Evolutionary conservation across 2,797 vertebrate species (phyloP).

Genomic region (Sylvilagus floridanus): DNA sequence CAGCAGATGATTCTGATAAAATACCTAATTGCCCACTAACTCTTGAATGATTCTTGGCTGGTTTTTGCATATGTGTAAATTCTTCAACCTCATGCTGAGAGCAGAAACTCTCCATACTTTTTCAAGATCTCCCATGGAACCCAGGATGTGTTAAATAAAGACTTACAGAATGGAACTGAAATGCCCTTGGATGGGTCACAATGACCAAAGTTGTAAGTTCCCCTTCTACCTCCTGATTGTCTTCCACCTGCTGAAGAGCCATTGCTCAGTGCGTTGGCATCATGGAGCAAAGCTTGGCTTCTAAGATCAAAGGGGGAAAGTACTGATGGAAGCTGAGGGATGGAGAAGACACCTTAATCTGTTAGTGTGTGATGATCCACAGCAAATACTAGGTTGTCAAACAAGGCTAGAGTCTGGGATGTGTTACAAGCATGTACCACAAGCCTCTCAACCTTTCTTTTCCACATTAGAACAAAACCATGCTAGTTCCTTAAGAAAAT

Average conservation of each 20-base stretch:
- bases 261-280: not conserved
- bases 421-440: not conserved
- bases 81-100: not conserved
- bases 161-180: not conserved
- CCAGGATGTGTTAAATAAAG: not conserved
- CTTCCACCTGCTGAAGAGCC: not conserved
- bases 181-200: not conserved
- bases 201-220: not conserved
- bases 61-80: not conserved
- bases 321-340: not conserved
- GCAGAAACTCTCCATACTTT: not conserved
- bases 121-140: not conserved
- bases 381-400: not conserved
- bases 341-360: not conserved
- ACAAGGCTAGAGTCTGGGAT: not conserved
- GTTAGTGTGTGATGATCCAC: not conserved
- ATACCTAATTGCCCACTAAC: not conserved
- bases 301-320: not conserved
- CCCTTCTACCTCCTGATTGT: not conserved
- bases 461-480: conserved; percentile 57
- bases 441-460: not conserved
- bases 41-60: not conserved
- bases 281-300: not conserved
- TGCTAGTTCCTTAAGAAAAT: conserved; percentile 60
- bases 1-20: conserved; percentile 15